Evolutionary conservation across 2,113 vertebrate genomes (phyloP), one percentile per base, ranked within the genome.

Genomic region (Eubucco bourcierii): DNA sequence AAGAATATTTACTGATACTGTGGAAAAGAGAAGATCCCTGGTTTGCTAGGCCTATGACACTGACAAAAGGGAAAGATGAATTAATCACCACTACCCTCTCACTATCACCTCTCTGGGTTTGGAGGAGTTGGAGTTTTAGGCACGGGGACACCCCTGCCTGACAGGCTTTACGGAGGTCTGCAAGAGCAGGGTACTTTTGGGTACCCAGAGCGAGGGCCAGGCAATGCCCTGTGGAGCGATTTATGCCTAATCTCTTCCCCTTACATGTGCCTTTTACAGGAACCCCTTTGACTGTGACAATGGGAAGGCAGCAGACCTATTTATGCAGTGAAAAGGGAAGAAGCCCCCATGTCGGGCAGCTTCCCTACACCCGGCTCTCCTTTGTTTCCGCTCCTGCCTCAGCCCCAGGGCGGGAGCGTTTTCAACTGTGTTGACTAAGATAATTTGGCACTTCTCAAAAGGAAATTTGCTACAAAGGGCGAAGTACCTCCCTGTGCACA

Each of bases 361-460:
- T 96, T 91, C 90, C 85, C 91, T 80, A 55, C 79, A 72, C 90
- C 71, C 79, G 18, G 80, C 86, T 90, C 50, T 71, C 67, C 87
- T 95, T 95, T 96, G 93, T 96, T 90, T 91, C 82, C 63, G 82
- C 85, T 76, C 73, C 89, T 76, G 83, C 74, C 85, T 90, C 81
- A 88, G 94, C 90, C 90, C 78, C 94, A 84, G 93, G 89, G 94
- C 56, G 25, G 82, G 93, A 91, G 77, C 73, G 61, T 85, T 96
- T 95, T 89, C 95, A 92, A 84, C 87, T 85, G 87, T 94, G 90
- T 96, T 95, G 94, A 95, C 94, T 93, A 94, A 96, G 90, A 97
- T 95, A 97, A 97, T 95, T 95, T 97, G 95, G 94, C 90, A 91
- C 92, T 93, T 90, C 93, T 95, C 94, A 95, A 97, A 96, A 96